Conservation (phyloP, 2,888 invertebrate species). For the Acholoe squamosa region DNA sequence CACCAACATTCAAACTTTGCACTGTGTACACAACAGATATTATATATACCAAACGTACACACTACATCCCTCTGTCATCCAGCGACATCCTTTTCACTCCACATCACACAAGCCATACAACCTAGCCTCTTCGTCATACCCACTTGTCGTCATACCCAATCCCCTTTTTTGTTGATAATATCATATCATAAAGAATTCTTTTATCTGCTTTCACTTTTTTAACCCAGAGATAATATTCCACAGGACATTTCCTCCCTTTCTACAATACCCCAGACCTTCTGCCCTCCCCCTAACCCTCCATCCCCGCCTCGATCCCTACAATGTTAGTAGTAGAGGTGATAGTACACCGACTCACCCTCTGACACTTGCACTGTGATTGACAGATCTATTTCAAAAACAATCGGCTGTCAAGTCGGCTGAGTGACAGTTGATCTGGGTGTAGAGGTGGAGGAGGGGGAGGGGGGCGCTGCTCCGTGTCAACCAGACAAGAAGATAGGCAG, state of each 20-base stretch:
- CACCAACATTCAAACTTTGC: background rate
- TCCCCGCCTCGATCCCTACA: background rate
- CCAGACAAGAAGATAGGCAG: background rate
- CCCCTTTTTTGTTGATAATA: background rate
- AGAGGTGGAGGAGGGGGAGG: background rate
- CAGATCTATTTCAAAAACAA: conserved; percentile 62
- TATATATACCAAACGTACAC: background rate
- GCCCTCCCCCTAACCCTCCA: too few relatives aligned
- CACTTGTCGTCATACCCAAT: too few relatives aligned
- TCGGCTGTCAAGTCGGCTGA: conserved; percentile 42
- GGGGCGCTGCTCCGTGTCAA: conserved; percentile 20
- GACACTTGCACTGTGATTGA: conserved; percentile 47
- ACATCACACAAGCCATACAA: too few relatives aligned
- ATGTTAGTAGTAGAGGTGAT: background rate
- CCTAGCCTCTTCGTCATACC: too few relatives aligned
- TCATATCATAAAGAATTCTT: background rate
- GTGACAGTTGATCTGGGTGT: conserved; percentile 50
- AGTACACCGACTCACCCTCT: conserved; percentile 2
- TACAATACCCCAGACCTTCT: background rate
- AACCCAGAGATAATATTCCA: background rate
- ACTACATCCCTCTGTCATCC: too few relatives aligned
- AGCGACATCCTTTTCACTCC: too few relatives aligned
- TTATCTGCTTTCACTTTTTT: background rate
- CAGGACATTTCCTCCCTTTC: background rate
- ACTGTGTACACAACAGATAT: background rate